Percentiles rank a stretch among this genome's conserved stretches.
phyloP scores from a whole-genome alignment of 2,888 invertebrate genomes.

The Plagiodera versicolora region DNA sequence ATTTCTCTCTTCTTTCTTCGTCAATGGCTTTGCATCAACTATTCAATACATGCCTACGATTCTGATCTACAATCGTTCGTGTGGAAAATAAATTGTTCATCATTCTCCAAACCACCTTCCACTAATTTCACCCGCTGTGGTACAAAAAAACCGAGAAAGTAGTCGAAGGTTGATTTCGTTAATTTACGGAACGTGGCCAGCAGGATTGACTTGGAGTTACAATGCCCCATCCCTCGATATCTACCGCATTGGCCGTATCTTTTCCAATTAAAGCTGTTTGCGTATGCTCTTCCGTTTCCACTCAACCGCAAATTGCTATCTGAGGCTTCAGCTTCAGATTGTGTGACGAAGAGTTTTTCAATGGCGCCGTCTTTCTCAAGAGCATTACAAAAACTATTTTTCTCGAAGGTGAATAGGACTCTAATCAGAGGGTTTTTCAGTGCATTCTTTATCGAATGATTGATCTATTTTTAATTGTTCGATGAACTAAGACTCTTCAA shows the following conservation, averaged over 20 bases:
- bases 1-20: too few relatives aligned
- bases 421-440: too few relatives aligned
- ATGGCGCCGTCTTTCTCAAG: not conserved
- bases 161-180: conserved; percentile 22
- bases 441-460: too few relatives aligned
- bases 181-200: conserved; percentile 19
- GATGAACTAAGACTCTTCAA: too few relatives aligned
- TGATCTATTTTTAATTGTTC: too few relatives aligned
- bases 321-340: conserved; percentile 14
- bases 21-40: too few relatives aligned
- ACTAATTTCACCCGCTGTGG: not conserved
- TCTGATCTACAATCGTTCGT: too few relatives aligned
- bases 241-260: conserved; percentile 20
- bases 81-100: too few relatives aligned
- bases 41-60: too few relatives aligned
- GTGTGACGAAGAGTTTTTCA: conserved; percentile 6
- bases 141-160: conserved; percentile 10
- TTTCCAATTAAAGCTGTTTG: conserved; percentile 28
- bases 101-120: not conserved
- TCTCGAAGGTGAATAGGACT: not conserved
- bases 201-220: conserved; percentile 10
- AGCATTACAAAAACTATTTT: not conserved
- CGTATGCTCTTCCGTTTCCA: conserved; percentile 20
- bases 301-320: conserved; percentile 23
- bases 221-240: conserved; percentile 16